Conservation (phyloP, 2,113 vertebrate species). For the Cricetomys ansorgei region DNA sequence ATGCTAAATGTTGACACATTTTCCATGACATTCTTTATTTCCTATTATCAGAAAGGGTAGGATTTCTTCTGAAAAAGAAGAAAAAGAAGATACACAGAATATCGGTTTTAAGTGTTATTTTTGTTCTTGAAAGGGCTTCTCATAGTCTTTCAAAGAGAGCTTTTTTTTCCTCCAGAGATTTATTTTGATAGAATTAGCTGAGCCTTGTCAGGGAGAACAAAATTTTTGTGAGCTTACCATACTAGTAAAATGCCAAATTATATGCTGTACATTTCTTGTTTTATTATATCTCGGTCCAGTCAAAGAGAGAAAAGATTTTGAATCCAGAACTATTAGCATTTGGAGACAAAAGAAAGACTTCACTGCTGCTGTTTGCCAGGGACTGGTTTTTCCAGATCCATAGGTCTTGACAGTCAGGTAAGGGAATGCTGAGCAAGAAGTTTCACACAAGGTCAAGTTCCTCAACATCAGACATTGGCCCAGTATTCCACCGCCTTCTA, state of each 20-base stretch:
- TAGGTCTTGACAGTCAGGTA: not conserved
- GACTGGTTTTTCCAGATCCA: not conserved
- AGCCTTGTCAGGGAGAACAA: slow-evolving; percentile 82
- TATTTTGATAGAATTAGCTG: slow-evolving; percentile 84
- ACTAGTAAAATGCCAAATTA: slow-evolving; percentile 83
- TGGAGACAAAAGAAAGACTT: slow-evolving; percentile 78
- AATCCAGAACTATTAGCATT: slow-evolving; percentile 81
- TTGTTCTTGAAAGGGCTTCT: slow-evolving; percentile 81
- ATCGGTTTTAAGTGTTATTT: slow-evolving; percentile 80
- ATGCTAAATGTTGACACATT: slow-evolving; percentile 70
- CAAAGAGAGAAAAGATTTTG: slow-evolving; percentile 80
- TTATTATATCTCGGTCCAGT: slow-evolving; percentile 80
- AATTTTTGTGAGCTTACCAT: slow-evolving; percentile 79
- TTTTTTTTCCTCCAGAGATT: slow-evolving; percentile 75
- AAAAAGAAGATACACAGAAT: slow-evolving; percentile 74
- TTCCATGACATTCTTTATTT: slow-evolving; percentile 66
- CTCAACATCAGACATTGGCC: not conserved
- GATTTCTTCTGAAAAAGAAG: slow-evolving; percentile 77
- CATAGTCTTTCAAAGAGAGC: slow-evolving; percentile 78
- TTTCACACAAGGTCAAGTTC: not conserved
- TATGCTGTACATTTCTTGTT: slow-evolving; percentile 82
- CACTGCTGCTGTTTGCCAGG: not conserved
- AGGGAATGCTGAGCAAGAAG: not conserved
- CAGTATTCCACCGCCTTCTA: not conserved
- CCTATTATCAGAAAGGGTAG: slow-evolving; percentile 77